These are phyloP conservation scores for Catostylus mosaicus DNA, from an alignment of 30 jellyfish, hydroid and myxozoan genomes.

Conservation along the genomic window DNA sequence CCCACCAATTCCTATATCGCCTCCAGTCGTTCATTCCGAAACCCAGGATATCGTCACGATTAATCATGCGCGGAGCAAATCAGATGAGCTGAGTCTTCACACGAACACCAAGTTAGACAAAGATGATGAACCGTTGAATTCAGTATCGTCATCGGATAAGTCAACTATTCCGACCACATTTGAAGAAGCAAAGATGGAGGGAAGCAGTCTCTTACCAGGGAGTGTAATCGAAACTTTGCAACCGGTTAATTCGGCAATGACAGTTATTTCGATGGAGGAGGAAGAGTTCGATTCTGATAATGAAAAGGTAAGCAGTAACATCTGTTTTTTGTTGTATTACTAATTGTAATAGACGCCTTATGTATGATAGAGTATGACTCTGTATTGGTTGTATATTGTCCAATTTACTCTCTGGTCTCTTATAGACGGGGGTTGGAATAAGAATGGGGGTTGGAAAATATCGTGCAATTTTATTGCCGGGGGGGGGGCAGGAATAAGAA, in stretches of 20 bases:
- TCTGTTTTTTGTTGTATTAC: too few species aligned
- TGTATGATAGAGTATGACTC: too few species aligned
- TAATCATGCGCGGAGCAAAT: constrained; percentile 53
- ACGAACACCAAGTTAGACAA: constrained; percentile 18
- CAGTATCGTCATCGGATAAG: constrained; percentile 23
- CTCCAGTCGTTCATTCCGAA: constrained; percentile 50
- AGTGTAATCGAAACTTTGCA: constrained; percentile 70
- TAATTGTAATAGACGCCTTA: too few species aligned
- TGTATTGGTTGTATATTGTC: too few species aligned
- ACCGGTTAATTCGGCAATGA: constrained; percentile 83
- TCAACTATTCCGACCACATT: constrained; percentile 7
- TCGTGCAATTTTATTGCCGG: too few species aligned
- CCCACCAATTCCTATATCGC: constrained; percentile 45
- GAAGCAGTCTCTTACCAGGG: constrained; percentile 53
- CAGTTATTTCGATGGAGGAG: constrained; percentile 98
- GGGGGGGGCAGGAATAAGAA: too few species aligned
- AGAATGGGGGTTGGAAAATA: too few species aligned
- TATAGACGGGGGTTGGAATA: too few species aligned
- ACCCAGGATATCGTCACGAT: constrained; percentile 19
- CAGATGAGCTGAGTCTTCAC: constrained; percentile 51
- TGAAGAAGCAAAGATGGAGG: constrained; percentile 68
- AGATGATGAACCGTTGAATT: constrained; percentile 45
- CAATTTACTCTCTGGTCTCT: too few species aligned
- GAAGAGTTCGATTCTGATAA: constrained; percentile 91
- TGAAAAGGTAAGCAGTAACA: constrained; percentile 65